Conservation (phyloP, 2,113 vertebrate species). For the Ivindomyrus marchei region DNA sequence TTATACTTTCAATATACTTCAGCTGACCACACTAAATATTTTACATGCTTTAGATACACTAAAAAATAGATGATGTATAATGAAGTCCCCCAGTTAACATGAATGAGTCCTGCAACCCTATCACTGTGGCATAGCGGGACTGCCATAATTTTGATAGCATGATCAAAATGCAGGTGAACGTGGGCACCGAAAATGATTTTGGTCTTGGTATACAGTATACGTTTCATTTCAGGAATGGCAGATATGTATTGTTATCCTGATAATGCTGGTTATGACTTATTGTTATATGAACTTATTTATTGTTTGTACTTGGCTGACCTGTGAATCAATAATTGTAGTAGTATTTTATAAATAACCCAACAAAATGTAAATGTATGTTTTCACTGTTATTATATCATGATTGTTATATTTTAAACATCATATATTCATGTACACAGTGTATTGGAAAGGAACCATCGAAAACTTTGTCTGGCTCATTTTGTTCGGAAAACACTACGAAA, state of each 20-base stretch:
- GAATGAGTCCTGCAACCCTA: neutral
- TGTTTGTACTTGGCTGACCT: neutral
- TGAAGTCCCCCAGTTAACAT: neutral
- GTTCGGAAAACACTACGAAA: neutral
- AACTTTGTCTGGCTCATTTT: neutral
- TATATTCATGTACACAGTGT: neutral
- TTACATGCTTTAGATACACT: conserved; percentile 3
- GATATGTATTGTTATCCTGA: neutral
- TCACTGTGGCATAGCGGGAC: neutral
- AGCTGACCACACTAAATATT: neutral
- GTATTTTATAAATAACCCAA: neutral
- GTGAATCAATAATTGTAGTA: neutral
- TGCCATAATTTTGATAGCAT: neutral
- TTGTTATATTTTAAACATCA: neutral
- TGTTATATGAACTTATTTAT: neutral
- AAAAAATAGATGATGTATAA: conserved; percentile 22
- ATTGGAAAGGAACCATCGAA: neutral
- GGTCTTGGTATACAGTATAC: neutral
- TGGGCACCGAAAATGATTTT: neutral
- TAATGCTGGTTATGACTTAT: neutral
- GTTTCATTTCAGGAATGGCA: neutral
- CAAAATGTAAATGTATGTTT: neutral
- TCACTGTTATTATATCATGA: neutral
- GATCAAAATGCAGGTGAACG: neutral
- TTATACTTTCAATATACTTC: neutral